phyloP scores from a whole-genome alignment of 2,888 invertebrate species.

The Morinoia aosen region DNA sequence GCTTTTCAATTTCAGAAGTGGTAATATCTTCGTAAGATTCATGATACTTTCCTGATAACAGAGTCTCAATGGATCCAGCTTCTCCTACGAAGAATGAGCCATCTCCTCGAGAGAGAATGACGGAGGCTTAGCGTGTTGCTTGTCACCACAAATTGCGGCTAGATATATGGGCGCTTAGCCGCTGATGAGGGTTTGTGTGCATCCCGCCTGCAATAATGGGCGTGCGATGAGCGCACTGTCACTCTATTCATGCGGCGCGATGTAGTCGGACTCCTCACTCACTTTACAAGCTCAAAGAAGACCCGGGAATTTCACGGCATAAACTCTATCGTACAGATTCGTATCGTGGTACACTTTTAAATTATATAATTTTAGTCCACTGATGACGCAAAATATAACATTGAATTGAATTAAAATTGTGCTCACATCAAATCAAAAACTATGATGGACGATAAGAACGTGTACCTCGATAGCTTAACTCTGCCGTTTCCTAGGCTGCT shows the following conservation, averaged over 20 bases:
- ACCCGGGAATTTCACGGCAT: not conserved
- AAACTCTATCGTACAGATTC: too few species aligned
- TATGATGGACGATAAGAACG: not conserved
- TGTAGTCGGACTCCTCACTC: not conserved
- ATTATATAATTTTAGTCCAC: too few species aligned
- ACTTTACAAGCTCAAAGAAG: not conserved
- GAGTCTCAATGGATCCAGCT: not conserved
- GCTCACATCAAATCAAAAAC: not conserved
- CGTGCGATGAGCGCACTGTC: not conserved
- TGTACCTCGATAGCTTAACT: not conserved
- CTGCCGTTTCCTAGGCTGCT: not conserved
- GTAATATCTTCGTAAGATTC: constrained; percentile 27
- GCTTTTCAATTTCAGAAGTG: constrained; percentile 19
- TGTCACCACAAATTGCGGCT: constrained; percentile 37
- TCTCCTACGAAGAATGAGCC: not conserved
- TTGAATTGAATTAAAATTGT: too few species aligned
- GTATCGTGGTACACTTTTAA: too few species aligned
- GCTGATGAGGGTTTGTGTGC: not conserved
- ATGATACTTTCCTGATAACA: constrained; percentile 33
- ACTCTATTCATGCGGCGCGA: not conserved
- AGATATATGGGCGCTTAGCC: not conserved
- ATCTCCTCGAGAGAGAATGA: constrained; percentile 19
- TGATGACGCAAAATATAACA: too few species aligned
- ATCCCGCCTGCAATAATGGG: constrained; percentile 3
- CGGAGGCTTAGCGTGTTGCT: constrained; percentile 33